Evolutionary conservation across 2,888 invertebrate species (phyloP).

Genomic region (Platerodrilus igneus): DNA sequence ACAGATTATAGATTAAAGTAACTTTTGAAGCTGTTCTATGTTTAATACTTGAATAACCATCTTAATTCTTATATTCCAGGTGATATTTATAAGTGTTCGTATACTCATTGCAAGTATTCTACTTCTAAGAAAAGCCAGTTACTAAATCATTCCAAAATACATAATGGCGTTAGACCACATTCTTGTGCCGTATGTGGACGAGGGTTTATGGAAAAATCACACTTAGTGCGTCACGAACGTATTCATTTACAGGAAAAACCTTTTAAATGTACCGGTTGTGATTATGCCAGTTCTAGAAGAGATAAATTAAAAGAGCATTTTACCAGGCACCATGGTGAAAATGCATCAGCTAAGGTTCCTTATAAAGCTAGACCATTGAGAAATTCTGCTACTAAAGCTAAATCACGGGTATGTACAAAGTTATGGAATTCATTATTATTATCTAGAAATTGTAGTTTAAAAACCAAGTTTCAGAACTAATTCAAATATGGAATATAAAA

Average conservation of each 20-base stretch:
- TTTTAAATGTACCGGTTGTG: constrained; percentile 60
- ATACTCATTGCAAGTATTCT: constrained; percentile 58
- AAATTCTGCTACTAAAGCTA: constrained; percentile 37
- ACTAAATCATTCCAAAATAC: constrained; percentile 60
- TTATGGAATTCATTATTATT: background rate
- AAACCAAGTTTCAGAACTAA: too few relatives aligned
- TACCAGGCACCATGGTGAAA: constrained; percentile 51
- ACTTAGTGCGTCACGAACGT: constrained; percentile 61
- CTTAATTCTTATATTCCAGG: constrained; percentile 37
- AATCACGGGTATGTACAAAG: constrained; percentile 37
- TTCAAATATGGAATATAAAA: too few relatives aligned
- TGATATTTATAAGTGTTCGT: constrained; percentile 59
- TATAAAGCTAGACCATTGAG: constrained; percentile 50
- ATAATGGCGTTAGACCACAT: constrained; percentile 50
- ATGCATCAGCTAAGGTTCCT: constrained; percentile 51
- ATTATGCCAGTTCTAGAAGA: constrained; percentile 59
- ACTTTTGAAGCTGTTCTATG: too few relatives aligned
- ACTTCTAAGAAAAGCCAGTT: constrained; percentile 62
- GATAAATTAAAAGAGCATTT: constrained; percentile 62
- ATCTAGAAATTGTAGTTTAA: too few relatives aligned
- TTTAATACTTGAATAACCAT: background rate
- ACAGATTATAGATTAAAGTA: too few relatives aligned
- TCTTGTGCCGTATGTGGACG: constrained; percentile 57
- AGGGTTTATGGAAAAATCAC: constrained; percentile 63
- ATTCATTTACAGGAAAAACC: constrained; percentile 62